Percentiles rank a stretch among this genome's conserved stretches.
Conservation (phyloP, 1,140 invertebrate species). For the Mya arenaria region DNA sequence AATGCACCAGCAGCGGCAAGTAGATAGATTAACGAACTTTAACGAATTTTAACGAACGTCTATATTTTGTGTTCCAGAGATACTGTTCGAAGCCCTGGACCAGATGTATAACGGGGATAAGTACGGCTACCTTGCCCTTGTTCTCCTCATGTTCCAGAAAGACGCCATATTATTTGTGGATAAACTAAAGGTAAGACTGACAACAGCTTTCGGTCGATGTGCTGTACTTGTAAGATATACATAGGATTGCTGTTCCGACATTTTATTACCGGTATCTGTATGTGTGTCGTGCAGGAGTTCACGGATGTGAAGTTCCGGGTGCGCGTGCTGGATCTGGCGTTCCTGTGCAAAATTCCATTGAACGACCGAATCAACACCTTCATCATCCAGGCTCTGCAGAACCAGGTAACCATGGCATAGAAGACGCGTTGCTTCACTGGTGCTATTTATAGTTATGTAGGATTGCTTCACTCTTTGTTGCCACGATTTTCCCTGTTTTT, state of each 20-base stretch:
- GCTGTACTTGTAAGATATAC: too few species aligned
- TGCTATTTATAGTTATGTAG: too few species aligned
- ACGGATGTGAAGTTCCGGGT: constrained; percentile 7
- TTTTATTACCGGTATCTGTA: too few species aligned
- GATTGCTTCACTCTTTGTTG: too few species aligned
- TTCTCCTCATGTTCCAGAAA: constrained; percentile 51
- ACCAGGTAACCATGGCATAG: constrained; percentile 20
- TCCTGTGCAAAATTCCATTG: constrained; percentile 22
- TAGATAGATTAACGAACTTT: too few species aligned
- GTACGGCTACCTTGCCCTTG: constrained; percentile 37
- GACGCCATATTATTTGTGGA: constrained; percentile 40
- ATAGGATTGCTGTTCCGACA: too few species aligned
- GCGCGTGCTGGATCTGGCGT: constrained; percentile 28
- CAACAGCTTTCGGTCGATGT: too few species aligned
- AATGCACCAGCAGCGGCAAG: too few species aligned
- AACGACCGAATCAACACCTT: constrained; percentile 28
- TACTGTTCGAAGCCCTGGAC: constrained; percentile 32
- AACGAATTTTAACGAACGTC: too few species aligned
- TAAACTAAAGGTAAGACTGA: constrained; percentile 33
- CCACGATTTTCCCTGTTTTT: too few species aligned
- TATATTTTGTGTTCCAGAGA: constrained; percentile 34
- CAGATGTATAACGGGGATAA: constrained; percentile 49
- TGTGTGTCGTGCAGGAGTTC: constrained; percentile 1
- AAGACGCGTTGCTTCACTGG: too few species aligned
- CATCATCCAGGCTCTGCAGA: constrained; percentile 24